Conservation (phyloP, 2,113 vertebrate genomes). For the Chroicocephalus ridibundus region DNA sequence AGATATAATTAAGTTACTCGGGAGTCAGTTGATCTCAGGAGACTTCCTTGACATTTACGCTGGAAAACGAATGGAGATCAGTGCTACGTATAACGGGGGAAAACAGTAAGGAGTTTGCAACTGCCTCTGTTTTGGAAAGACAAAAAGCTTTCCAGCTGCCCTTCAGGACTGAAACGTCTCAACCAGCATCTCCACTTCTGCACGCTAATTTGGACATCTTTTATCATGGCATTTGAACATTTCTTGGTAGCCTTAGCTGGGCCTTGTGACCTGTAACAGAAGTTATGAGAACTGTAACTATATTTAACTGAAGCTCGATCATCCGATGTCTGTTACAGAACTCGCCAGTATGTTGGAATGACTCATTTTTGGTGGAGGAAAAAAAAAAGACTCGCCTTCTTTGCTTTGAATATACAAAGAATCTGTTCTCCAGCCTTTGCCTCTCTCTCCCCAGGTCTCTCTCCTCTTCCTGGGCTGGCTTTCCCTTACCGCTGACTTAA, state of each 20-base stretch:
- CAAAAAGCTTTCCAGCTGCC: neutral
- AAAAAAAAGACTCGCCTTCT: neutral
- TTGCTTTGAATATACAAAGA: neutral
- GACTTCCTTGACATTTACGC: constrained; percentile 17
- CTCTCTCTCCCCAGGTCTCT: neutral
- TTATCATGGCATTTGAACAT: neutral
- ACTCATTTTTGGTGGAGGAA: neutral
- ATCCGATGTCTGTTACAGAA: neutral
- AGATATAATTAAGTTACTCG: neutral
- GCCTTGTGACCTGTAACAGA: neutral
- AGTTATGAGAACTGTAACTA: neutral
- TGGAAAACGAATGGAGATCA: neutral
- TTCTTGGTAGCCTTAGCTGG: neutral
- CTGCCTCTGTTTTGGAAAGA: neutral
- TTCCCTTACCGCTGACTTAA: neutral
- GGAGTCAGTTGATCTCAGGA: constrained; percentile 15
- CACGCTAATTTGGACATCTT: neutral
- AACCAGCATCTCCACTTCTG: neutral
- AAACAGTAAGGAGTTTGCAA: neutral
- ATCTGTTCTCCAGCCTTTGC: neutral
- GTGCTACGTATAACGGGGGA: neutral
- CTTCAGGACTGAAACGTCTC: neutral
- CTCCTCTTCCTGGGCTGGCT: neutral
- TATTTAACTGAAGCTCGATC: neutral
- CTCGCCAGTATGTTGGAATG: neutral